Evolutionary conservation across 1,140 invertebrate species (phyloP), one percentile per base, ranked within the genome.

Genomic region (Apocrypta bakeri): DNA sequence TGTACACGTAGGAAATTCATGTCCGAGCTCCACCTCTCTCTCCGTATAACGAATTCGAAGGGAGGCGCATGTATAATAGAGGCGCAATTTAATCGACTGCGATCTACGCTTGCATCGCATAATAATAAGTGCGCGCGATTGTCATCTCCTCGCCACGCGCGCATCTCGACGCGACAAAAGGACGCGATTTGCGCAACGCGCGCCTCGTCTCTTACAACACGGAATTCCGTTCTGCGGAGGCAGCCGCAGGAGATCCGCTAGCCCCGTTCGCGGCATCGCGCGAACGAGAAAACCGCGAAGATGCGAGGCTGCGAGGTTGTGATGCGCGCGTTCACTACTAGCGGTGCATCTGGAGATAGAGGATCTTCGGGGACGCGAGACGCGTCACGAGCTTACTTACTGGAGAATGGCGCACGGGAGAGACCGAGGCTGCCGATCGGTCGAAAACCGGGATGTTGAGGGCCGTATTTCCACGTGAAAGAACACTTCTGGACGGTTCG

Each of bases 401-500:
- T n/a, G n/a, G n/a, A n/a, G n/a, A n/a, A n/a, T n/a, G n/a, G n/a
- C n/a, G n/a, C n/a, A n/a, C n/a, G n/a, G n/a, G n/a, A n/a, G n/a
- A n/a, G n/a, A n/a, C n/a, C n/a, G n/a, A n/a, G n/a, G n/a, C n/a
- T n/a, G n/a, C n/a, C n/a, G n/a, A n/a, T n/a, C n/a, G n/a, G n/a
- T n/a, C n/a, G n/a, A n/a, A n/a, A n/a, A n/a, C n/a, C n/a, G n/a
- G n/a, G n/a, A 48, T 48, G 21, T 17, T 17, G 12, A 14, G 14
- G 1, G 7, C n/a, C 31, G 1, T 37, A 85, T 63, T 91, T 91
- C 91, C 91, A 91, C 0, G 83, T 85, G 86, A 93, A 96, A 88
- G 96, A 95, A 85, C 95, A 94, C 81, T 95, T 94, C 74, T 95
- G 94, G 0, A 95, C 96, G 0, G 95, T 96, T 73, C 94, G 90